A percentile compares a stretch with the other conserved stretches of the same genome.
phyloP scores from a whole-genome alignment of 2,888 invertebrate species.

The Xiphydria camelus region DNA sequence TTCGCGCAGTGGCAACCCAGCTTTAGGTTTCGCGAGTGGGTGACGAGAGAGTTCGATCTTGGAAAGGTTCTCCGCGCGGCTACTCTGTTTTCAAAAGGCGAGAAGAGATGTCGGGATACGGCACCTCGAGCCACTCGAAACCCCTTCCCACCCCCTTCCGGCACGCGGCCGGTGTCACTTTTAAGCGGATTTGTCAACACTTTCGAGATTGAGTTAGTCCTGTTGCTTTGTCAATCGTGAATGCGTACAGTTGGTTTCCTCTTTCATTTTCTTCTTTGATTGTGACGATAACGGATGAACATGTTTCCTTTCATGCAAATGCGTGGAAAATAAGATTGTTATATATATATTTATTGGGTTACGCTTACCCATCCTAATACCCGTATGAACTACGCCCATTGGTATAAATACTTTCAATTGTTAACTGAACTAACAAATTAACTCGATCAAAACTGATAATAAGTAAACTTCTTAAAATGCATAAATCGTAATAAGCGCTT shows the following conservation, averaged over 20 bases:
- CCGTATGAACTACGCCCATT: not conserved
- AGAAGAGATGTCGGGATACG: conserved; percentile 14
- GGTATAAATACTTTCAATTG: too few relatives aligned
- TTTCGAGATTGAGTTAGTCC: conserved; percentile 36
- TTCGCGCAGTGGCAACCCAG: too few relatives aligned
- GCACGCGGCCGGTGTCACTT: conserved; percentile 24
- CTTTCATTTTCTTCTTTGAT: too few relatives aligned
- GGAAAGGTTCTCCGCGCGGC: conserved; percentile 1
- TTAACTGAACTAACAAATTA: too few relatives aligned
- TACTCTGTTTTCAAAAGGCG: conserved; percentile 7
- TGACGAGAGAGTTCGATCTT: conserved; percentile 13
- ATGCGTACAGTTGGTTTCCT: too few relatives aligned
- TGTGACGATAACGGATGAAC: too few relatives aligned
- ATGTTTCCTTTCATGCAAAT: too few relatives aligned
- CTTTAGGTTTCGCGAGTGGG: too few relatives aligned
- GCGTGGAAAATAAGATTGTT: not conserved
- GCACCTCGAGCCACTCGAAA: conserved; percentile 23
- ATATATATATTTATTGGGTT: not conserved
- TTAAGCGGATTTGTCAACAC: conserved; percentile 26
- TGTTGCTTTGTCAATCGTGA: conserved; percentile 38
- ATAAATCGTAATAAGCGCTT: too few relatives aligned
- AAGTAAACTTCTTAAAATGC: too few relatives aligned
- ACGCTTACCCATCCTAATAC: not conserved
- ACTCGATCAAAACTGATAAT: too few relatives aligned
- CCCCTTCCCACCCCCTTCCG: conserved; percentile 17